Percentiles rank a stretch among this genome's conserved stretches.
Conservation (phyloP, 2,888 invertebrate species). For the Rotaria socialis region DNA sequence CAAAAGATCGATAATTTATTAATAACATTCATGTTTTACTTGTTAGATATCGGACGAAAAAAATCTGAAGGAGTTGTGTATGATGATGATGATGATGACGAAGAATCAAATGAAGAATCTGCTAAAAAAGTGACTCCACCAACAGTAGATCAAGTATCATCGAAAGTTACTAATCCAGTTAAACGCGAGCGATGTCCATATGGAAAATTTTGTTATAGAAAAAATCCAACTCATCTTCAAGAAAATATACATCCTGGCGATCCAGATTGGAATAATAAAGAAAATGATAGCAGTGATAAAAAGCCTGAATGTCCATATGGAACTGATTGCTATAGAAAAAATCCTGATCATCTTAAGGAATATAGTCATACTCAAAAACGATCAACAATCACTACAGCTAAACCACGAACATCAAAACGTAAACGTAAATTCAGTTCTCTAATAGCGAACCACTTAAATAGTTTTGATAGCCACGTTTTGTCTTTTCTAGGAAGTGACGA, state of each 20-base stretch:
- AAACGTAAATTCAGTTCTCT: not conserved
- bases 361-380: not conserved
- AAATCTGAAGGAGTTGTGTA: not conserved
- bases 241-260: slow-evolving; percentile 29
- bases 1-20: too few relatives aligned
- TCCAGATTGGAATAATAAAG: not conserved
- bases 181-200: slow-evolving; percentile 19
- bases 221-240: not conserved
- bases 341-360: slow-evolving; percentile 23
- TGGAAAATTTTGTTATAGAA: slow-evolving; percentile 4
- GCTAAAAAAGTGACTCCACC: not conserved
- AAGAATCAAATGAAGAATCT: not conserved
- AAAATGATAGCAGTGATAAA: not conserved
- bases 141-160: not conserved
- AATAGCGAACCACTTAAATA: not conserved
- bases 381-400: not conserved
- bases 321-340: slow-evolving; percentile 22
- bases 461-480: too few relatives aligned
- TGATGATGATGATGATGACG: not conserved
- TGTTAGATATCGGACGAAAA: not conserved
- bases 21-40: too few relatives aligned
- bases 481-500: not conserved
- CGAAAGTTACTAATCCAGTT: not conserved
- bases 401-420: not conserved
- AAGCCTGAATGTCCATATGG: slow-evolving; percentile 25